Evolutionary conservation across 1,140 invertebrate species (phyloP).

Genomic region (Campodea augens): DNA sequence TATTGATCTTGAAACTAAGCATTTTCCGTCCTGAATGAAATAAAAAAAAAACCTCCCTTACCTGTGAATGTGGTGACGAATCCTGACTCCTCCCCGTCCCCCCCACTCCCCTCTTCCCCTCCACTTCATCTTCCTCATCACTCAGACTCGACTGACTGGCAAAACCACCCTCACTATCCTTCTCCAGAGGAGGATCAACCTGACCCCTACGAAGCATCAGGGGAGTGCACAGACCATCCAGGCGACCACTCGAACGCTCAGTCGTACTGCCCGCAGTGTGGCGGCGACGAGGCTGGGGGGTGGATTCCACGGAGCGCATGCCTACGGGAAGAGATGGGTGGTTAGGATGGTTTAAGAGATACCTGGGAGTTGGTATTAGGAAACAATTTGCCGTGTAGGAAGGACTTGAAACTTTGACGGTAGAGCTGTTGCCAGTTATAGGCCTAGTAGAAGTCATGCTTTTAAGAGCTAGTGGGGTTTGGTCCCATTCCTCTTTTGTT

Average conservation of each 20-base stretch:
- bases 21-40: no score
- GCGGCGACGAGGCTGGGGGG: slow-evolving; percentile 20
- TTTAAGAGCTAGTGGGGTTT: no score
- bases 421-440: no score
- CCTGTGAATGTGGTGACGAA: neutral
- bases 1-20: no score
- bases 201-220: slow-evolving; percentile 18
- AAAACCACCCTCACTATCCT: slow-evolving; percentile 1
- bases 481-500: no score
- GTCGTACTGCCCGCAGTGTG: slow-evolving; percentile 11
- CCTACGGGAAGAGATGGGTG: no score
- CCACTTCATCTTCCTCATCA: neutral
- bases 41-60: neutral
- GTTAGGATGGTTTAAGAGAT: no score
- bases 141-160: neutral
- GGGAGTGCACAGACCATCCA: slow-evolving; percentile 19
- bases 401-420: no score
- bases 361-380: no score
- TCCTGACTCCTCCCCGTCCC: neutral
- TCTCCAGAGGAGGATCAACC: no score
- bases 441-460: no score
- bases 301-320: slow-evolving; percentile 24
- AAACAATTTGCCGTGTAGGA: no score
- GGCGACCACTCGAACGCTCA: neutral
- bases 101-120: neutral